phyloP scores from a whole-genome alignment of 2,113 vertebrate genomes.

The Triplophysa rosa region DNA sequence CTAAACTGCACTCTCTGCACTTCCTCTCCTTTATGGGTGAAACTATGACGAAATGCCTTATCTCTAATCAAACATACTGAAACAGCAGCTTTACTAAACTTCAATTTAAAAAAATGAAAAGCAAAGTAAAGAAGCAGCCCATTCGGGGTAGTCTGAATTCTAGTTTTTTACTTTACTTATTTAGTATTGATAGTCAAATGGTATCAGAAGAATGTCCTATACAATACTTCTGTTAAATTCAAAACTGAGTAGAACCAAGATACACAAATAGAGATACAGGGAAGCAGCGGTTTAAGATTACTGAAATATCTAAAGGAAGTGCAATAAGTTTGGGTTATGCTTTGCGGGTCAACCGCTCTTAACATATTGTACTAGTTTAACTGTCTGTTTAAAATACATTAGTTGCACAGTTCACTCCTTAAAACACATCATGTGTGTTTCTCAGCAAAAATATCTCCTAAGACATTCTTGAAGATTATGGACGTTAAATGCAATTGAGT shows the following conservation, averaged over 20 bases:
- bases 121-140: background rate
- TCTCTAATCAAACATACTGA: background rate
- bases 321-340: background rate
- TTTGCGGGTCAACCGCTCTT: background rate
- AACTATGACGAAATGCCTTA: background rate
- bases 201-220: no score
- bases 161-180: background rate
- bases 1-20: background rate
- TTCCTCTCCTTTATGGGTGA: background rate
- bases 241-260: background rate
- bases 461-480: background rate
- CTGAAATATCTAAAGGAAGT: constrained; percentile 30
- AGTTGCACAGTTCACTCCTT: constrained; percentile 8
- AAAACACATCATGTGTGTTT: background rate
- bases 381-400: background rate
- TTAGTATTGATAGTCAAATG: background rate
- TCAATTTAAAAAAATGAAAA: background rate
- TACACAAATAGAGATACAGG: background rate
- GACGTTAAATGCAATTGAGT: background rate
- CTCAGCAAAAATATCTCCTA: background rate
- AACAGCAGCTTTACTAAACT: background rate
- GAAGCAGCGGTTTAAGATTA: background rate
- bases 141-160: no score
- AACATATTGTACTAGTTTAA: background rate
- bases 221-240: no score